phyloP scores from a whole-genome alignment of 2,797 vertebrate species.

The Sebastes melanostomus region DNA sequence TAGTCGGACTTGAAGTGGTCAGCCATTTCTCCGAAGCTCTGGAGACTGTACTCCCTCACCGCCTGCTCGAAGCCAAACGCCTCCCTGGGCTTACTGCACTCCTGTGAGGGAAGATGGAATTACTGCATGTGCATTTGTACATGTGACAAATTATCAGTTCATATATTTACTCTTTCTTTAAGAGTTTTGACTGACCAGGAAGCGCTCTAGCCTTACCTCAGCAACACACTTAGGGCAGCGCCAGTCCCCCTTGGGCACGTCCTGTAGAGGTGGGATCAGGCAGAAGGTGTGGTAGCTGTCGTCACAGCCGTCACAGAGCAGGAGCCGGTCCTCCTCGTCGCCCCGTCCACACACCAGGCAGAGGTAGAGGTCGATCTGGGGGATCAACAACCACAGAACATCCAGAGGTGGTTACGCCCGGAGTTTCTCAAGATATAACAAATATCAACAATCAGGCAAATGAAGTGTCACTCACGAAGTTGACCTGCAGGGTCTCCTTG shows the following conservation, averaged over 20 bases:
- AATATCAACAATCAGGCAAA: not conserved
- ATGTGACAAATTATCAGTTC: not conserved
- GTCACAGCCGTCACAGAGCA: slow-evolving; percentile 97
- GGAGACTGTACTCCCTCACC: slow-evolving; percentile 93
- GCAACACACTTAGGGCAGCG: slow-evolving; percentile 97
- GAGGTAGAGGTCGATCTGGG: slow-evolving; percentile 95
- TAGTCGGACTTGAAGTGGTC: slow-evolving; percentile 99
- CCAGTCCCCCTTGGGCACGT: slow-evolving; percentile 98
- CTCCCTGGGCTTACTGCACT: slow-evolving; percentile 98
- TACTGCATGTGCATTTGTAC: not conserved
- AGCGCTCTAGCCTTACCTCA: slow-evolving; percentile 84
- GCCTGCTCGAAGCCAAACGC: slow-evolving; percentile 99
- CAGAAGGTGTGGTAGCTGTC: slow-evolving; percentile 99
- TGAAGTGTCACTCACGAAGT: slow-evolving; percentile 90
- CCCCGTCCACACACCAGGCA: slow-evolving; percentile 98
- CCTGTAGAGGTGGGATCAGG: slow-evolving; percentile 95
- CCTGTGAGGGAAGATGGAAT: slow-evolving; percentile 75
- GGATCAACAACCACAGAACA: not conserved
- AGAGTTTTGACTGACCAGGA: not conserved
- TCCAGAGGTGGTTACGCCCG: not conserved
- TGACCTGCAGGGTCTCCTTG: slow-evolving; percentile 95
- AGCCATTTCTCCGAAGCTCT: slow-evolving; percentile 99
- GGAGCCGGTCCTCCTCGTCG: slow-evolving; percentile 94
- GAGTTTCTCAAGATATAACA: not conserved
- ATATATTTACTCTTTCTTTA: not conserved